phyloP scores from a whole-genome alignment of 2,113 vertebrate genomes.

The Podocnemis expansa region DNA sequence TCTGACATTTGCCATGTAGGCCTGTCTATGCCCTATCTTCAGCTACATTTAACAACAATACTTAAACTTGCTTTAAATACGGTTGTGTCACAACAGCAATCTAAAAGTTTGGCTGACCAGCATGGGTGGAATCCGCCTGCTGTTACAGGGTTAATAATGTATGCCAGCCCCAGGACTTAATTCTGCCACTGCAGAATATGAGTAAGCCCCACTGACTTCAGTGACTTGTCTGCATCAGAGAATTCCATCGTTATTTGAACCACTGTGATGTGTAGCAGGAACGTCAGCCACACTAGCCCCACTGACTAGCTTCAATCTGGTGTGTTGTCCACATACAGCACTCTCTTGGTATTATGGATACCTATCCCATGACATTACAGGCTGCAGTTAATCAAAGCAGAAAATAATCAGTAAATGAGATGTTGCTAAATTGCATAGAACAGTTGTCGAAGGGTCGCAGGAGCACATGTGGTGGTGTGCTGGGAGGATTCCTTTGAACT shows the following conservation, averaged over 20 bases:
- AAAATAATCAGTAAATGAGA: not conserved
- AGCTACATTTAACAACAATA: not conserved
- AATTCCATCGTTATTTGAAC: not conserved
- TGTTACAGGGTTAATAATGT: not conserved
- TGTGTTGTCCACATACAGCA: not conserved
- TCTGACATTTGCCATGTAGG: not conserved
- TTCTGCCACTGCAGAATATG: not conserved
- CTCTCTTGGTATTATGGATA: not conserved
- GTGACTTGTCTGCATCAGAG: not conserved
- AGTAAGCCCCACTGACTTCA: not conserved
- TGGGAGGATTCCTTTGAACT: not conserved
- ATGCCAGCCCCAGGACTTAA: not conserved
- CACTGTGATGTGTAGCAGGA: not conserved
- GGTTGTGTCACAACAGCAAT: not conserved
- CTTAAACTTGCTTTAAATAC: not conserved
- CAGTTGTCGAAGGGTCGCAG: not conserved
- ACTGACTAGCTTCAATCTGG: not conserved
- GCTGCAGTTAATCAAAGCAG: not conserved
- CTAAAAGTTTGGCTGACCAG: not conserved
- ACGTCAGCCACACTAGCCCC: not conserved
- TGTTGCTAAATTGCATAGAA: not conserved
- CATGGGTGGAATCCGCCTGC: not conserved
- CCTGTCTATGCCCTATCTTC: not conserved
- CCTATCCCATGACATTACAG: not conserved
- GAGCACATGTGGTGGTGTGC: rapidly evolving